Percentiles rank a stretch among this genome's conserved stretches.
These are phyloP conservation scores for Spisula solida DNA, from an alignment of 2,888 invertebrate genomes.

Conservation along the genomic window DNA sequence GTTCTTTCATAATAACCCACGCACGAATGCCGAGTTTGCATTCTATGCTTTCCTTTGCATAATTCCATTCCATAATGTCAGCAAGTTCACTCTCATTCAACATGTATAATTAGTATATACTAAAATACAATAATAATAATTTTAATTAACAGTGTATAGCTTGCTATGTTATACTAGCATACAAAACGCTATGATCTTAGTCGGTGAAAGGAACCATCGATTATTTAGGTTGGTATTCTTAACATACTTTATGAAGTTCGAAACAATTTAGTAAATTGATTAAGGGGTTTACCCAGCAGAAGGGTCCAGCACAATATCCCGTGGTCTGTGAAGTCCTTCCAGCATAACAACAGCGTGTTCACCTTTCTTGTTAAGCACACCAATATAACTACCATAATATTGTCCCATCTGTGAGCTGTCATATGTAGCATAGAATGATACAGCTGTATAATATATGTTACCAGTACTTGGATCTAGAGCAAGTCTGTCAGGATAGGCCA, in stretches of 20 bases:
- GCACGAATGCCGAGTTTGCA: too few species aligned
- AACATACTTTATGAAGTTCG: too few species aligned
- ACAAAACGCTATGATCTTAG: neutral
- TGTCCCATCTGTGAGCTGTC: neutral
- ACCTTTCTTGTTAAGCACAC: slow-evolving; percentile 49
- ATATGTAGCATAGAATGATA: neutral
- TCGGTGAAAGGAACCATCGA: too few species aligned
- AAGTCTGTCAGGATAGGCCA: slow-evolving; percentile 45
- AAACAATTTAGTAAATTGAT: too few species aligned
- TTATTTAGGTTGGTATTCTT: too few species aligned
- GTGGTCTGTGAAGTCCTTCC: slow-evolving; percentile 46
- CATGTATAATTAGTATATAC: too few species aligned
- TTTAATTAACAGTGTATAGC: too few species aligned
- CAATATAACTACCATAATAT: slow-evolving; percentile 48
- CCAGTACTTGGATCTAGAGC: slow-evolving; percentile 63
- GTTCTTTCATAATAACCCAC: too few species aligned
- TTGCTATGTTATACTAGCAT: neutral
- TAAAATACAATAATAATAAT: too few species aligned
- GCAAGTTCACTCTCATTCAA: too few species aligned
- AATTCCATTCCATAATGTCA: too few species aligned
- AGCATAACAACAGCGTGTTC: slow-evolving; percentile 26
- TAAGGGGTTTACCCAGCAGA: slow-evolving; percentile 47
- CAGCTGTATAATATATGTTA: slow-evolving; percentile 53
- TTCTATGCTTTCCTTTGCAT: too few species aligned
- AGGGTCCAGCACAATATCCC: slow-evolving; percentile 60